Percentiles rank a stretch among this genome's conserved stretches.
Conservation (phyloP, 2,888 invertebrate species). For the Acleris emargana region DNA sequence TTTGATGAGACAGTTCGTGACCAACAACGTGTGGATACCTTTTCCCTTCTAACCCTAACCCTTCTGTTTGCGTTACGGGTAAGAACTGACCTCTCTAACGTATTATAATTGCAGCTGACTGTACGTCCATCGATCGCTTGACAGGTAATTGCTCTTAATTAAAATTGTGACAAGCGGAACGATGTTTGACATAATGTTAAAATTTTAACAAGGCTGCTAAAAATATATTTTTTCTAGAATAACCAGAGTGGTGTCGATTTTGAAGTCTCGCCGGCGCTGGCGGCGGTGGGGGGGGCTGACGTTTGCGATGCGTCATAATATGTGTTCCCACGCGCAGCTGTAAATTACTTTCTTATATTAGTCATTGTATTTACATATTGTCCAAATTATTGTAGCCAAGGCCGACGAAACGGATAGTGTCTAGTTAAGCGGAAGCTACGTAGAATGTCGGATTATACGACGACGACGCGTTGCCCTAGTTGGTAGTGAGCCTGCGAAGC, state of each 20-base stretch:
- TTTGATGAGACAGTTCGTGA: too few relatives aligned
- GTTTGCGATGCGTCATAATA: constrained; percentile 21
- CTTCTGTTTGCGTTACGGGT: too few relatives aligned
- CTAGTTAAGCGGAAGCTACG: not conserved
- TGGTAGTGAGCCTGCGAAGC: too few relatives aligned
- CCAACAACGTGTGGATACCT: too few relatives aligned
- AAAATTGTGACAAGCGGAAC: too few relatives aligned
- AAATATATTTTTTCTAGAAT: constrained; percentile 18
- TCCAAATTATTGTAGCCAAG: not conserved
- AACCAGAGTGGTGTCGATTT: constrained; percentile 23
- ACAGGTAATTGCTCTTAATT: too few relatives aligned
- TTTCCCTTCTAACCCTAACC: too few relatives aligned
- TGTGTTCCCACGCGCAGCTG: not conserved
- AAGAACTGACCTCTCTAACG: too few relatives aligned
- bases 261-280: constrained; percentile 13
- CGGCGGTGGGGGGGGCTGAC: not conserved
- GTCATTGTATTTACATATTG: constrained; percentile 9
- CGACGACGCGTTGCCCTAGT: too few relatives aligned
- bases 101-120: too few relatives aligned
- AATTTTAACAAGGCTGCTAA: constrained; percentile 1
- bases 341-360: constrained; percentile 16
- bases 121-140: too few relatives aligned
- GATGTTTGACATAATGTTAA: constrained; percentile 1
- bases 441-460: not conserved
- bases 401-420: not conserved